Percentiles rank a stretch among this genome's conserved stretches.
phyloP scores from a whole-genome alignment of 2,888 invertebrate species.

The Sepiola atlantica region DNA sequence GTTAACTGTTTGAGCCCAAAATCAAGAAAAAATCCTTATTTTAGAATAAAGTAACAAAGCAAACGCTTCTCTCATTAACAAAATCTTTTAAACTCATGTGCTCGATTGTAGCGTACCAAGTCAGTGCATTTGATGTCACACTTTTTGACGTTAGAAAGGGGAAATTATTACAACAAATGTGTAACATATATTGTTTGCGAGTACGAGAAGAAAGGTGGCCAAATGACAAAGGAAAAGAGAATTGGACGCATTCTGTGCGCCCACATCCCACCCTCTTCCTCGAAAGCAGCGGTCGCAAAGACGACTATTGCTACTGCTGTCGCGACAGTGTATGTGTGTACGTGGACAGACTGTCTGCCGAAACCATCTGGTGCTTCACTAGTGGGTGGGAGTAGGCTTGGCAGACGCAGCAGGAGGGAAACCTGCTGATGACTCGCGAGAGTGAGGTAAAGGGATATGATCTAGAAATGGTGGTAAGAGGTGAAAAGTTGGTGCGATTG shows the following conservation, averaged over 20 bases:
- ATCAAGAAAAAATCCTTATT: too few species aligned
- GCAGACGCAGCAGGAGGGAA: not conserved
- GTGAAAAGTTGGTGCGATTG: not conserved
- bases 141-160: too few species aligned
- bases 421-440: not conserved
- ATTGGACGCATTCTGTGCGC: not conserved
- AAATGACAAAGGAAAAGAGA: not conserved
- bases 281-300: not conserved
- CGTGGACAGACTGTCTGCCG: not conserved
- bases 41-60: too few species aligned
- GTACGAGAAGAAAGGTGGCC: not conserved
- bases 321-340: not conserved
- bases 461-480: not conserved
- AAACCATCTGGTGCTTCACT: not conserved
- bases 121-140: too few species aligned
- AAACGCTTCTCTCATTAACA: too few species aligned
- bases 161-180: too few species aligned
- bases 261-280: not conserved
- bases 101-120: too few species aligned
- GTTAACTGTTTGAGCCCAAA: too few species aligned
- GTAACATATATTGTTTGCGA: not conserved
- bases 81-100: too few species aligned
- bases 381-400: not conserved
- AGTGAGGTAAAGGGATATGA: not conserved
- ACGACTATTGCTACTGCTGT: not conserved